Evolutionary conservation across 2,113 vertebrate species (phyloP).

Genomic region (Melanerpes formicivorus): DNA sequence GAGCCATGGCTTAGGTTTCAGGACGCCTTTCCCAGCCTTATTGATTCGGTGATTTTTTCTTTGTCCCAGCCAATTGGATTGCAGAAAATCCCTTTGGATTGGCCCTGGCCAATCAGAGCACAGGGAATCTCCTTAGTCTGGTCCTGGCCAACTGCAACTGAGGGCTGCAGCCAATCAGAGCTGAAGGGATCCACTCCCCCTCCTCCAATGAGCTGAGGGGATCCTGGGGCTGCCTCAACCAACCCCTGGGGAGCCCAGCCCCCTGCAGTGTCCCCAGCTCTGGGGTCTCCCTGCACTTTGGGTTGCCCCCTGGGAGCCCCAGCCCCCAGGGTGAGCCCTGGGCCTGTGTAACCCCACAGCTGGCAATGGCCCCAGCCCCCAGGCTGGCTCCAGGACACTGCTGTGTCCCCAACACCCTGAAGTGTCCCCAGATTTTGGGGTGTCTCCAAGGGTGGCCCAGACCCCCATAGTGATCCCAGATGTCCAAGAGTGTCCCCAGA

Average conservation of each 20-base stretch:
- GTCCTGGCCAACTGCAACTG: not conserved
- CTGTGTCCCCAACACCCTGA: not conserved
- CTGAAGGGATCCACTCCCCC: not conserved
- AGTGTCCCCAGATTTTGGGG: not conserved
- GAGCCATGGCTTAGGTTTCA: too few species aligned
- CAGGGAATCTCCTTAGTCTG: not conserved
- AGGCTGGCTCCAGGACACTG: not conserved
- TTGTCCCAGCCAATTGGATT: accelerated
- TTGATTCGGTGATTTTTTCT: not conserved
- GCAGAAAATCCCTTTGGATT: too few species aligned
- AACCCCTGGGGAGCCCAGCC: not conserved
- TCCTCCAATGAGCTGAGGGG: not conserved
- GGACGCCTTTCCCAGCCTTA: too few species aligned
- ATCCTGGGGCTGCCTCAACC: not conserved
- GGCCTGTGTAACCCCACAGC: not conserved
- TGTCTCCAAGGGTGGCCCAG: not conserved
- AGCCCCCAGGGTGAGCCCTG: not conserved
- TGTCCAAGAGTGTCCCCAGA: not conserved
- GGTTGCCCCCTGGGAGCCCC: not conserved
- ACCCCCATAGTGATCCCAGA: too few species aligned
- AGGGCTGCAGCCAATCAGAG: not conserved
- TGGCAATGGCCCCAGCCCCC: too few species aligned
- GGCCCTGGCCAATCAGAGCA: not conserved
- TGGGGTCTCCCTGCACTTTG: not conserved
- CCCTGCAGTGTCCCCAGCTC: not conserved